Conservation (phyloP, 2,797 vertebrate species). For the Rhadinocentrus ornatus region DNA sequence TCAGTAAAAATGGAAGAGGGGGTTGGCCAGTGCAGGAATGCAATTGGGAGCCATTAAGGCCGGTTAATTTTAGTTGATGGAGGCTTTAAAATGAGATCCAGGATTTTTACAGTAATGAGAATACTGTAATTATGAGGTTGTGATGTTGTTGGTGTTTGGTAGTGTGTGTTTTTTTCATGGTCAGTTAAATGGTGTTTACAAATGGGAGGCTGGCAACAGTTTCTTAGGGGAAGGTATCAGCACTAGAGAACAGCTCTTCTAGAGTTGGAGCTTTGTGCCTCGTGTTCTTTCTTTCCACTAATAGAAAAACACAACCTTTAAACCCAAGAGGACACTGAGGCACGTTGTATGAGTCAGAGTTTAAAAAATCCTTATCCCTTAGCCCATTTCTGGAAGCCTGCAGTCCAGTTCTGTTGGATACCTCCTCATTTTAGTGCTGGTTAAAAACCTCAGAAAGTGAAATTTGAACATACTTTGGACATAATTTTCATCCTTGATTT, state of each 20-base stretch:
- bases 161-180: constrained; percentile 21
- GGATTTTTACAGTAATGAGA: constrained; percentile 67
- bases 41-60: constrained; percentile 69
- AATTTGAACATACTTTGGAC: too few species aligned
- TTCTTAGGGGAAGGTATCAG: constrained; percentile 32
- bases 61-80: constrained; percentile 70
- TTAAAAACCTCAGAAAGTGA: too few species aligned
- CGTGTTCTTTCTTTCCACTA: neutral
- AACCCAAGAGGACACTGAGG: neutral
- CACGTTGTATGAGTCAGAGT: neutral
- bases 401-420: too few species aligned
- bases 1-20: constrained; percentile 51
- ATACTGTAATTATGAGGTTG: constrained; percentile 52
- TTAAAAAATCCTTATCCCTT: neutral
- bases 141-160: constrained; percentile 28
- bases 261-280: constrained; percentile 6
- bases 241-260: neutral
- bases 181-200: constrained; percentile 20
- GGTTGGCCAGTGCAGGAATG: constrained; percentile 50
- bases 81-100: constrained; percentile 65
- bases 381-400: too few species aligned
- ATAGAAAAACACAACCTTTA: constrained; percentile 12
- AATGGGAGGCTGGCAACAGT: constrained; percentile 12
- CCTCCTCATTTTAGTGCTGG: too few species aligned
- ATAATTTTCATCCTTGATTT: too few species aligned